Conservation (phyloP, 2,797 vertebrate genomes). For the Micropoecilia bifurca region DNA sequence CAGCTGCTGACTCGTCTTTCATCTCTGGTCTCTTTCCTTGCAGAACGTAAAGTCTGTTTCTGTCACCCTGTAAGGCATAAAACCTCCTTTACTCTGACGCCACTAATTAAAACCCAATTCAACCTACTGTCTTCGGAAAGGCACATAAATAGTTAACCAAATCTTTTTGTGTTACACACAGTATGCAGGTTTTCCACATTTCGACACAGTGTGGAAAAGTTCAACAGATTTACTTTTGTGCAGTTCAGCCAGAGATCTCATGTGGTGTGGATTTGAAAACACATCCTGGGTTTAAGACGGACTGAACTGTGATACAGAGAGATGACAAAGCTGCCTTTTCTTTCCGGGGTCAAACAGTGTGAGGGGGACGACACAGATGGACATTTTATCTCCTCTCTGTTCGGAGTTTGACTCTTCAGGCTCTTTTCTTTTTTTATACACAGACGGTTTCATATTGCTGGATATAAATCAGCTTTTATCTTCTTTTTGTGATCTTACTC, state of each 20-base stretch:
- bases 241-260: background rate
- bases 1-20: constrained; percentile 61
- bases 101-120: background rate
- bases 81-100: background rate
- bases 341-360: constrained; percentile 20
- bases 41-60: constrained; percentile 27
- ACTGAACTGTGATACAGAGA: background rate
- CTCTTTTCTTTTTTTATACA: background rate
- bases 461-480: constrained; percentile 51
- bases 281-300: background rate
- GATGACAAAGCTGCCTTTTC: constrained; percentile 7
- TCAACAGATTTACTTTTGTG: background rate
- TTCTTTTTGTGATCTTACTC: constrained; percentile 15
- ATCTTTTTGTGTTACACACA: background rate
- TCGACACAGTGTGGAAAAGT: background rate
- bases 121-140: background rate
- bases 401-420: constrained; percentile 5
- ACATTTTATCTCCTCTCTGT: constrained; percentile 39
- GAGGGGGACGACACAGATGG: constrained; percentile 49
- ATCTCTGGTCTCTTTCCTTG: constrained; percentile 34
- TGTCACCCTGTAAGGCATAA: background rate
- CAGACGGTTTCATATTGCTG: constrained; percentile 52
- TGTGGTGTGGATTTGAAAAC: background rate
- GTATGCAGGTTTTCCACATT: no score
- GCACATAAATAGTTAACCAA: background rate